Evolutionary conservation across 2,797 vertebrate species (phyloP), one percentile per base, ranked within the genome.

Genomic region (Phrynocephalus forsythii): DNA sequence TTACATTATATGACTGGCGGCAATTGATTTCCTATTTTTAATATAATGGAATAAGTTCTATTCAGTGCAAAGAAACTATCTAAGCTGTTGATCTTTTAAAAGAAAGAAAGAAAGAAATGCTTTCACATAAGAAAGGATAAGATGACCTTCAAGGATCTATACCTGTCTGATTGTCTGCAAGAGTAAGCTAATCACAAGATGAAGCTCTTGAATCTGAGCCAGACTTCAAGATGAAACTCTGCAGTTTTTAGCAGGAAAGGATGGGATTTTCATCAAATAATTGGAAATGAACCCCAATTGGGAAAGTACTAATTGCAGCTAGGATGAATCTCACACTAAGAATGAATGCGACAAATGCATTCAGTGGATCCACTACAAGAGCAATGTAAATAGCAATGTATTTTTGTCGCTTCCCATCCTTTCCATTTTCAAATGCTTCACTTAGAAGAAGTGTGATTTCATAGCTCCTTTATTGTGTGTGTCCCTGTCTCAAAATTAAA

Each of bases 131-230:
- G 83, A 93, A 92, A 93, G 88, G 83, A 90, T 91, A 87, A 69
- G 81, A 82, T 94, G 95, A 96, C 95, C 94, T 97, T 96, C 93
- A 96, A 90, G 92, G 91, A 85, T 89, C 91, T 93, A 94, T 73
- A 33, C 16, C 38, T 91, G 81, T 88, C 92, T 91, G 90, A 95
- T 90, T 94, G 86, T 95, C 93, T 95, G 91, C 82, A 94, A 89
- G 78, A 96, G 22, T 75, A 95, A 95, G 72, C 91, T 96, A 94
- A 96, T 96, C 95, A 94, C 90, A 84, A 96, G 92, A 96, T 94
- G 87, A 95, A 92, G 79, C 85, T 94, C 92, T 96, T 96, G 93
- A 94, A 93, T 90, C 95, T 94, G 96, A 95, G 93, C 91, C 94
- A 96, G 94, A 92, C 79, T 93, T 84, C 82, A 84, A 90, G 85